These are phyloP conservation scores for Lypha dubia DNA, from an alignment of 2,888 invertebrate genomes.

Conservation along the genomic window DNA sequence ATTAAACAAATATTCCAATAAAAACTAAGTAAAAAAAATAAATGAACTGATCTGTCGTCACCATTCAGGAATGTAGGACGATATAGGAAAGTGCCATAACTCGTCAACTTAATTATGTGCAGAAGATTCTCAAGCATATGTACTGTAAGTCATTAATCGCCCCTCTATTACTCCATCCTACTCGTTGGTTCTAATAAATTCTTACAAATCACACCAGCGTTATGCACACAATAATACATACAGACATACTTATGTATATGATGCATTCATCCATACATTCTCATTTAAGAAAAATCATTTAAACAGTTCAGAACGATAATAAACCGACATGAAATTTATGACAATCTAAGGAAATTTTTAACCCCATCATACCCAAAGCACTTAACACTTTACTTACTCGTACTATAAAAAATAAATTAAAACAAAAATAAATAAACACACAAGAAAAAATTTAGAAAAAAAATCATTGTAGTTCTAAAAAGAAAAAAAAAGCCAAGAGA, in stretches of 20 bases:
- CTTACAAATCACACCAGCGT: constrained; percentile 33
- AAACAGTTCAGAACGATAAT: constrained; percentile 57
- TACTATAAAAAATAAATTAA: constrained; percentile 62
- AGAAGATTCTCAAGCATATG: constrained; percentile 43
- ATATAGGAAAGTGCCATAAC: constrained; percentile 48
- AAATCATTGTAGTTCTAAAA: constrained; percentile 35
- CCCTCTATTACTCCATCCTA: constrained; percentile 29
- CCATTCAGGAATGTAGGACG: constrained; percentile 28
- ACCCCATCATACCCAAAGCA: constrained; percentile 68
- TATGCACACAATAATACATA: constrained; percentile 43
- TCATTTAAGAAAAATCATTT: constrained; percentile 46
- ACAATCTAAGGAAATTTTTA: constrained; percentile 62
- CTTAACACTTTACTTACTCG: constrained; percentile 65
- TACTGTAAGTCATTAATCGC: constrained; percentile 48
- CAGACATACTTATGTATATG: too few relatives aligned
- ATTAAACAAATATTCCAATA: constrained; percentile 45
- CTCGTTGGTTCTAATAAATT: constrained; percentile 7
- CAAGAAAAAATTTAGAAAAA: constrained; percentile 3
- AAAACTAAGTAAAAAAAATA: constrained; percentile 52
- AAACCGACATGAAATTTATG: constrained; percentile 54
- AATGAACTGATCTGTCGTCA: constrained; percentile 63
- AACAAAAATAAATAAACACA: constrained; percentile 14
- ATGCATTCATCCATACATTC: constrained; percentile 20
- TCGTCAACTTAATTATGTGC: constrained; percentile 48
- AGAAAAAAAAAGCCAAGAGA: constrained; percentile 39